Evolutionary conservation across 2,113 vertebrate genomes (phyloP), one percentile per base, ranked within the genome.

Genomic region (Gavialis gangeticus): DNA sequence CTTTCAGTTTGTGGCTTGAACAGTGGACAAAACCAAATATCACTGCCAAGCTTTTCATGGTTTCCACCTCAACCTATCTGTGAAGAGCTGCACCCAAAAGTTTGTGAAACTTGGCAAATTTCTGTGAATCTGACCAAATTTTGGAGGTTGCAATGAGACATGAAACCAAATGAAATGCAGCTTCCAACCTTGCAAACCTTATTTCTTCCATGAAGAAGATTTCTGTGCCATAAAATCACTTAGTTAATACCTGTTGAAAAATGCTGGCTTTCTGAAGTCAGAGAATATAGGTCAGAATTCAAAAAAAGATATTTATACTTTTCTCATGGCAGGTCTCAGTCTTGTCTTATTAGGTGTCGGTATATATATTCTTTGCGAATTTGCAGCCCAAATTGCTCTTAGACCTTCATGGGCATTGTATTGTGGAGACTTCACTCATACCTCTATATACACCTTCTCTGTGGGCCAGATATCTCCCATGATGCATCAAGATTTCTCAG

Each of bases 1-100:
- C 5, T 92, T 93, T 79, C 79, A 91, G 17, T 63, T 93, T 89
- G 91, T 81, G 37, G 15, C 59, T 93, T 7, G 69, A 71, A 77
- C 0, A 87, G 34, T 55, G 58, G 73, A 56, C 58, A 54, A 94
- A 84, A 25, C 37, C 54, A 76, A 90, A 69, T 4, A 89, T 85
- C 93, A 85, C 54, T 75, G 83, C 19, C 12, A 25, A 10, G 63
- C 59, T 92, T 90, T 84, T 95, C 56, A 76, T 55, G 27, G 62
- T 7, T 89, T 89, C 28, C 59, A 81, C 63, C 27, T 81, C 62
- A 78, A 75, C 24, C 75, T 30, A 87, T 11, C n/a, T 6, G 0
- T 0, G 18, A 64, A n/a, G 79, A 83, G 25, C 24, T 62, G 75
- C 27, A 24, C 59, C 14, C 66, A 87, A 79, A 92, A 88, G 19